These are phyloP conservation scores for Melanaphis sacchari DNA, from an alignment of 1,140 invertebrate genomes.

Conservation along the genomic window DNA sequence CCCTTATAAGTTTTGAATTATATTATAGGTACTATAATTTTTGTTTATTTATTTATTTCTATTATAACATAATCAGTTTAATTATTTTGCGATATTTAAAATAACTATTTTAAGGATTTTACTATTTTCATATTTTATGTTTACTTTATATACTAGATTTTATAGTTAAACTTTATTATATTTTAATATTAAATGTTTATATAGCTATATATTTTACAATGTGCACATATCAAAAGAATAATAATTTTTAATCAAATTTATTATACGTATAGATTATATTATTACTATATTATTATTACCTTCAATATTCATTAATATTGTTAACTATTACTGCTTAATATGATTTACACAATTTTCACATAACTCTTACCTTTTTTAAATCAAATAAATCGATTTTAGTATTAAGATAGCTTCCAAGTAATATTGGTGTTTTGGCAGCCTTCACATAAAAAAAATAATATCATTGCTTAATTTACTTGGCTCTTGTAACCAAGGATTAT, in stretches of 20 bases:
- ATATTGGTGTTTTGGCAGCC: slow-evolving; percentile 45
- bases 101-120: neutral
- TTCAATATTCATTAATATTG: neutral
- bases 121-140: neutral
- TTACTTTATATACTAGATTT: neutral
- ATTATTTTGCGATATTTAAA: neutral
- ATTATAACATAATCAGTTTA: neutral
- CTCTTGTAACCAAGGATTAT: neutral
- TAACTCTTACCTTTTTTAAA: slow-evolving; percentile 44
- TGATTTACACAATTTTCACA: neutral
- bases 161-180: too few species aligned
- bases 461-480: neutral
- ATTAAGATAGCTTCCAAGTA: slow-evolving; percentile 42
- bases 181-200: too few species aligned
- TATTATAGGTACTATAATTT: neutral
- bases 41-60: neutral
- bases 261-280: neutral
- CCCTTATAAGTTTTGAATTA: too few species aligned
- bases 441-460: neutral
- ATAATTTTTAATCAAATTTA: neutral
- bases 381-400: slow-evolving; percentile 32
- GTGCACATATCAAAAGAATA: neutral
- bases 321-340: neutral
- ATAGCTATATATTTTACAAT: neutral
- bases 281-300: too few species aligned